Evolutionary conservation across 1,140 invertebrate species (phyloP).

Genomic region (Hylaeus volcanicus): DNA sequence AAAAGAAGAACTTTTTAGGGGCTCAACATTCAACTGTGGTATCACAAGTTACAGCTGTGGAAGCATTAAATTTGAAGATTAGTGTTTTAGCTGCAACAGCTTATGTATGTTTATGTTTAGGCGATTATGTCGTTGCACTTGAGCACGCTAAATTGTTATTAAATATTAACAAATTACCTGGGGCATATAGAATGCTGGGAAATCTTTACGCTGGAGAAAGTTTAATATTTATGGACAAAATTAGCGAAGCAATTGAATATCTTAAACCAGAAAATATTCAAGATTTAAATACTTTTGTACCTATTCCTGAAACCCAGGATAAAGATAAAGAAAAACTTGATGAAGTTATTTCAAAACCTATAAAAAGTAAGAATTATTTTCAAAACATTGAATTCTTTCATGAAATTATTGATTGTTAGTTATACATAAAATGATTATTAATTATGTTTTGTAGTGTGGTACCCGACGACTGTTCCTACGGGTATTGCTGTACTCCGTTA

Average conservation of each 20-base stretch:
- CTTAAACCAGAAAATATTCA: conserved; percentile 89
- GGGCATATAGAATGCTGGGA: conserved; percentile 87
- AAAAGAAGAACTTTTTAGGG: conserved; percentile 48
- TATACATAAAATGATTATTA: conserved; percentile 12
- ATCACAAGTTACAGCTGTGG: conserved; percentile 67
- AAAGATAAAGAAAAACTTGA: conserved; percentile 74
- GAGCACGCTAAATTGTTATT: conserved; percentile 88
- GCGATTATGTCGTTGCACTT: conserved; percentile 91
- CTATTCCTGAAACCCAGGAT: conserved; percentile 70
- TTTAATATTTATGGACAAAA: conserved; percentile 90
- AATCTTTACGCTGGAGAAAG: conserved; percentile 95
- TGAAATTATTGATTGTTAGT: conserved; percentile 16
- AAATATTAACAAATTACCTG: conserved; percentile 84
- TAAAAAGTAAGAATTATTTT: conserved; percentile 71
- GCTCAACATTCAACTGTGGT: conserved; percentile 61
- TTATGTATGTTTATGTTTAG: conserved; percentile 92
- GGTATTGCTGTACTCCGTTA: conserved; percentile 88
- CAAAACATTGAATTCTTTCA: conserved; percentile 8
- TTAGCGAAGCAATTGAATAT: conserved; percentile 91
- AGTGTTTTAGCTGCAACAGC: conserved; percentile 89
- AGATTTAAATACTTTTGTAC: conserved; percentile 81
- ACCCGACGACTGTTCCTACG: conserved; percentile 84
- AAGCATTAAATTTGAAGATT: conserved; percentile 81
- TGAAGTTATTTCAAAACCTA: conserved; percentile 70
- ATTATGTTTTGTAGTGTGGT: conserved; percentile 82